Evolutionary conservation across 2,113 vertebrate genomes (phyloP).

Genomic region (Lepisosteus osseus): DNA sequence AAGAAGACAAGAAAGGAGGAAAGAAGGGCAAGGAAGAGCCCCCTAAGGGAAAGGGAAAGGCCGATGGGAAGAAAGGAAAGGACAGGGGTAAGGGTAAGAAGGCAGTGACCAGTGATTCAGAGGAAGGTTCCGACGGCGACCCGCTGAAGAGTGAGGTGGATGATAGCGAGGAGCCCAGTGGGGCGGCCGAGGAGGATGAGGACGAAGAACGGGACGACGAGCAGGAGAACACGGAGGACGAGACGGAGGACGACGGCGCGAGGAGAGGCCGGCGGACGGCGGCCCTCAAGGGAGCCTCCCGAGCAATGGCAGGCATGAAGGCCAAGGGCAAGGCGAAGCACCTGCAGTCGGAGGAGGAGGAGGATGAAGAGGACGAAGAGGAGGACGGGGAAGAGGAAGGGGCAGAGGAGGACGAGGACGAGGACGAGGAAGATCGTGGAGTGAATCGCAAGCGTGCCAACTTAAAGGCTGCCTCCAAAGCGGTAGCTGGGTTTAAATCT

Average conservation of each 20-base stretch:
- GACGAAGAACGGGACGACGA: conserved; percentile 49
- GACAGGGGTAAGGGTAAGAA: conserved; percentile 77
- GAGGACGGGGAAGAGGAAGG: conserved; percentile 50
- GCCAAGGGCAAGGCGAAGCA: conserved; percentile 56
- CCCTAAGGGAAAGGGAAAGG: conserved; percentile 68
- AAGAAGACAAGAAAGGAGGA: conserved; percentile 58
- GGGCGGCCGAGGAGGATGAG: conserved; percentile 55
- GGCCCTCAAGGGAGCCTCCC: conserved; percentile 64
- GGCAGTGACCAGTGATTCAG: conserved; percentile 66
- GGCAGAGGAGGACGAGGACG: conserved; percentile 41
- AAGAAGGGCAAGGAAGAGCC: conserved; percentile 58
- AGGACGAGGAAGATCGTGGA: conserved; percentile 46
- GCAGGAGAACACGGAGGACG: conserved; percentile 55
- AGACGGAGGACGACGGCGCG: conserved; percentile 57
- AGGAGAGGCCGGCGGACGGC: conserved; percentile 64
- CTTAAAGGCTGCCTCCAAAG: conserved; percentile 43
- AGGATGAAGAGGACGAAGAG: conserved; percentile 24
- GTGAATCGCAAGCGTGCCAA: conserved; percentile 31
- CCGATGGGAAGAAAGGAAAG: conserved; percentile 66
- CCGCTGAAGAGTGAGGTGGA: conserved; percentile 58
- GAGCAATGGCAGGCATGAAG: conserved; percentile 57
- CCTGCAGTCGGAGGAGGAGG: conserved; percentile 49
- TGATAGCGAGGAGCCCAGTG: conserved; percentile 45
- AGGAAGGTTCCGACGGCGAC: conserved; percentile 72
- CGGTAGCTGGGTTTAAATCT: conserved; percentile 49